A percentile compares a stretch with the other conserved stretches of the same genome.
phyloP scores from a whole-genome alignment of 2,888 invertebrate species.

The Ecdyonurus torrentis region DNA sequence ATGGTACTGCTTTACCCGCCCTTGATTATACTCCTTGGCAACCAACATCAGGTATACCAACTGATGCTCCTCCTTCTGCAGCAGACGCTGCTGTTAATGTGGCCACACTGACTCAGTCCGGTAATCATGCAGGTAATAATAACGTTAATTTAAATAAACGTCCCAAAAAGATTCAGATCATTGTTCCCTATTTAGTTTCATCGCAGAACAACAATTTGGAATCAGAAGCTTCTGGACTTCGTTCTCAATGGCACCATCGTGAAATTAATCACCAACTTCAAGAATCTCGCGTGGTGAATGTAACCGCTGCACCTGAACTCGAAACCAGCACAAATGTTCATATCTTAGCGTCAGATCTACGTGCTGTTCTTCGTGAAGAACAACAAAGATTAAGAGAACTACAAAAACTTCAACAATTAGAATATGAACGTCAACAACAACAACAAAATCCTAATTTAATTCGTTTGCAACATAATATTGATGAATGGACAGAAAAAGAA shows the following conservation, averaged over 20 bases:
- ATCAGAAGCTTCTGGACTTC: slow-evolving; percentile 15
- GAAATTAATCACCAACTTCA: slow-evolving; percentile 4
- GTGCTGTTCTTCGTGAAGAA: slow-evolving; percentile 31
- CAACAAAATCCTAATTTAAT: slow-evolving; percentile 34
- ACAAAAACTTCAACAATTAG: background rate
- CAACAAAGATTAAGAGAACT: slow-evolving; percentile 14
- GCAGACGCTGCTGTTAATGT: background rate
- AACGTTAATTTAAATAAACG: slow-evolving; percentile 24
- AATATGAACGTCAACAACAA: slow-evolving; percentile 15
- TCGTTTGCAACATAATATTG: slow-evolving; percentile 63
- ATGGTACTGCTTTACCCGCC: background rate
- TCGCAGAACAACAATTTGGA: slow-evolving; percentile 14
- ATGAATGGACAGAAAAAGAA: slow-evolving; percentile 68
- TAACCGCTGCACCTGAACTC: slow-evolving; percentile 16
- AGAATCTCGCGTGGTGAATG: slow-evolving; percentile 17
- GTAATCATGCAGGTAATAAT: background rate
- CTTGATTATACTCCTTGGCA: background rate
- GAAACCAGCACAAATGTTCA: slow-evolving; percentile 22
- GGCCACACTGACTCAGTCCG: background rate
- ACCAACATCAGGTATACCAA: slow-evolving; percentile 1
- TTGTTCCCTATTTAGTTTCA: slow-evolving; percentile 53
- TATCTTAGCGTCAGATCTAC: slow-evolving; percentile 29
- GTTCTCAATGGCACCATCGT: background rate
- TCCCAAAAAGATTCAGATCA: slow-evolving; percentile 55
- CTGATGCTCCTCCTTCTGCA: background rate